Evolutionary conservation across 1,140 invertebrate genomes (phyloP).

Genomic region (Plutomurus gul): DNA sequence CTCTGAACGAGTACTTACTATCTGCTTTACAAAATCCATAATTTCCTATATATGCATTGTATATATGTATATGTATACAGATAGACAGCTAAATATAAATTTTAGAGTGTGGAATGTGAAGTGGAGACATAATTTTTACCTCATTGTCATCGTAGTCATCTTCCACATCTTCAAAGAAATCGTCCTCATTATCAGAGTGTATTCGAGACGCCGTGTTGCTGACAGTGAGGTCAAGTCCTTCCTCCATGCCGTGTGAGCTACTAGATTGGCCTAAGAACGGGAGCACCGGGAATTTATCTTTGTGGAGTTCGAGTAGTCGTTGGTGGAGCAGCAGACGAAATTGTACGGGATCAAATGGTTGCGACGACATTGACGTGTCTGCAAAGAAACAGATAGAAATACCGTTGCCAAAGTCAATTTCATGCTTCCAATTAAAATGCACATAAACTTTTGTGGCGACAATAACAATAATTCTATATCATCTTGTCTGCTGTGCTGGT

Average conservation of each 20-base stretch:
- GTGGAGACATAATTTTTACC: neutral
- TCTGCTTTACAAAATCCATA: too few species aligned
- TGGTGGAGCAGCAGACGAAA: conserved; percentile 86
- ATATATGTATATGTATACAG: too few species aligned
- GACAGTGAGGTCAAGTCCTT: conserved; percentile 68
- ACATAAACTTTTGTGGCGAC: neutral
- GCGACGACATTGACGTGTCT: conserved; percentile 51
- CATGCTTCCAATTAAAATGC: neutral
- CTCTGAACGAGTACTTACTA: too few species aligned
- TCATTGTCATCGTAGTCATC: conserved; percentile 58
- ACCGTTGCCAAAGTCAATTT: neutral
- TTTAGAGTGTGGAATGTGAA: neutral
- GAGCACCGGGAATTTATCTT: conserved; percentile 69
- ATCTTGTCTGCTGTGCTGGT: neutral
- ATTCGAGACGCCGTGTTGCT: conserved; percentile 61
- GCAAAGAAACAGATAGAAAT: conserved; percentile 17
- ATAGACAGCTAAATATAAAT: too few species aligned
- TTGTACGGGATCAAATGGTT: conserved; percentile 81
- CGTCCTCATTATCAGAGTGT: conserved; percentile 66
- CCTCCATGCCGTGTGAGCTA: conserved; percentile 72
- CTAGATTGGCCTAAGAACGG: conserved; percentile 69
- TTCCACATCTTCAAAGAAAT: conserved; percentile 57
- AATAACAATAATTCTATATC: neutral
- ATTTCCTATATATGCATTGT: too few species aligned
- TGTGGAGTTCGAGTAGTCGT: conserved; percentile 80